Percentiles rank a stretch among this genome's conserved stretches.
Conservation (phyloP, 2,797 vertebrate genomes). For the Chaetodon trifasciatus region DNA sequence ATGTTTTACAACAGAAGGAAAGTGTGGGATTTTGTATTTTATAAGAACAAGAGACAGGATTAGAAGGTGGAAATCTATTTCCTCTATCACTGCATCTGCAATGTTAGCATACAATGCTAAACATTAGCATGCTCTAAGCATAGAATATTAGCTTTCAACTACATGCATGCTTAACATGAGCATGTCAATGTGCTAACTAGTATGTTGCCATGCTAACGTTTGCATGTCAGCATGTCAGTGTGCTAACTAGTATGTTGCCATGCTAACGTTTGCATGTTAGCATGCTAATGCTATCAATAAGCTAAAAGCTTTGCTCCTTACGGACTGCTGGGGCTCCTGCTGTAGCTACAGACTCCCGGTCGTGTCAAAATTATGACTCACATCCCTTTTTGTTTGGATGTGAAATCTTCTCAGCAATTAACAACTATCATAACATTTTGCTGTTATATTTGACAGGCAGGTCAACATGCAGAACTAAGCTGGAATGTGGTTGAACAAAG, state of each 20-base stretch:
- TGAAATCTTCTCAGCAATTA: neutral
- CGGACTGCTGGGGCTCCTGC: neutral
- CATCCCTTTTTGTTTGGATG: constrained; percentile 6
- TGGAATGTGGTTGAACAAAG: constrained; percentile 39
- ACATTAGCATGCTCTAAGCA: neutral
- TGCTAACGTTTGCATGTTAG: neutral
- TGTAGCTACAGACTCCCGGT: too few species aligned
- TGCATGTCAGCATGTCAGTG: too few species aligned
- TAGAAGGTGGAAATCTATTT: neutral
- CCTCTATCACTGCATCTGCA: neutral
- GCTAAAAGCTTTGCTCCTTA: neutral
- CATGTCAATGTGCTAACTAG: too few species aligned
- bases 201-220: too few species aligned
- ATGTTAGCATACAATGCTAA: neutral
- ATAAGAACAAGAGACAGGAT: neutral
- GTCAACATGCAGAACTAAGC: neutral
- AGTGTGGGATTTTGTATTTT: neutral
- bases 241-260: neutral
- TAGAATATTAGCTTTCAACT: neutral
- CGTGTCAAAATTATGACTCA: neutral
- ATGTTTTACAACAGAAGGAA: neutral
- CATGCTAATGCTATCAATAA: neutral
- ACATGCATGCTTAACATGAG: neutral
- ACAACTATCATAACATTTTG: neutral
- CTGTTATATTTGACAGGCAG: neutral